phyloP scores from a whole-genome alignment of 2,888 invertebrate genomes.

The Cerceris rybyensis region DNA sequence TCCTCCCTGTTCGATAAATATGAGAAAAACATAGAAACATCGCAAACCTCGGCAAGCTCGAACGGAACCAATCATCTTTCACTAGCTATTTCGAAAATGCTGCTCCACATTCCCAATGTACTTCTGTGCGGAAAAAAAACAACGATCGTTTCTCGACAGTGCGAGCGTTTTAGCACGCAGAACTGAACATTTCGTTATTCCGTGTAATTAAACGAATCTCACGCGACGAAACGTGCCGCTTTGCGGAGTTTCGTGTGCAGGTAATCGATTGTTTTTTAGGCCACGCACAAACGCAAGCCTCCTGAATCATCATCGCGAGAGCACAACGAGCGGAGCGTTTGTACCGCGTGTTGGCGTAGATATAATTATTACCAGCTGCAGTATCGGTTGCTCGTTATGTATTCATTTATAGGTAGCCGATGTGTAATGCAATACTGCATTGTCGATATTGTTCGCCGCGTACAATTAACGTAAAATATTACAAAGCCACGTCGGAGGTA shows the following conservation, averaged over 20 bases:
- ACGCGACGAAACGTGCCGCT: conserved; percentile 31
- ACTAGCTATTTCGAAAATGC: too few relatives aligned
- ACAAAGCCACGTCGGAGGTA: conserved; percentile 41
- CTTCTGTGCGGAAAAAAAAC: too few relatives aligned
- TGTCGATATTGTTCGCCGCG: conserved; percentile 64
- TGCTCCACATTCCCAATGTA: too few relatives aligned
- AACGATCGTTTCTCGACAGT: too few relatives aligned
- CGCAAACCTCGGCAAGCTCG: too few relatives aligned
- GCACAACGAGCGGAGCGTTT: conserved; percentile 31
- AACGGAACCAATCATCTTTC: too few relatives aligned
- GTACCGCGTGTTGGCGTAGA: conserved; percentile 41
- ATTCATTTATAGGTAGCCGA: conserved; percentile 60
- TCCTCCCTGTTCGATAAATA: too few relatives aligned
- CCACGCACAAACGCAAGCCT: conserved; percentile 41
- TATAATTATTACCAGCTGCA: conserved; percentile 65
- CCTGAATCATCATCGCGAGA: conserved; percentile 56
- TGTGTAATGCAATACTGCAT: conserved; percentile 65
- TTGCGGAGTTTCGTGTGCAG: conserved; percentile 9
- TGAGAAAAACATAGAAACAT: too few relatives aligned
- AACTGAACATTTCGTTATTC: conserved; percentile 51
- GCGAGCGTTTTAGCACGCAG: background rate
- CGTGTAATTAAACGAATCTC: conserved; percentile 52
- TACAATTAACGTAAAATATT: conserved; percentile 70
- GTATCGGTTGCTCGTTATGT: conserved; percentile 65
- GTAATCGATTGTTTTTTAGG: conserved; percentile 51